Evolutionary conservation across 2,797 vertebrate species (phyloP).

Genomic region (Channa striata): DNA sequence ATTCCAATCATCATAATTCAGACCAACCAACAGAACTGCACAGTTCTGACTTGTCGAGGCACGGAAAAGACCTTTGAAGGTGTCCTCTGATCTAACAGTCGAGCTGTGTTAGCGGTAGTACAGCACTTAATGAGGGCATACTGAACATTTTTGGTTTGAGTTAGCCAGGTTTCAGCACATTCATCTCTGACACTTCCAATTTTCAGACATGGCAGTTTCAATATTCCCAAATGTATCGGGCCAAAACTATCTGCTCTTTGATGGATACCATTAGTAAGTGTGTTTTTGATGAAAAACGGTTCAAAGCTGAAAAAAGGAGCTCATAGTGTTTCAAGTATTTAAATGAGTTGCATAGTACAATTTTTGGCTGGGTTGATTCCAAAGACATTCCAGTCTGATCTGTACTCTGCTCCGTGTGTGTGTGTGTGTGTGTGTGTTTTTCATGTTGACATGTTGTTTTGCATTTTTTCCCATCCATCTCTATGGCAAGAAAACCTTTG

Average conservation of each 20-base stretch:
- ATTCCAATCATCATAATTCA: constrained; percentile 12
- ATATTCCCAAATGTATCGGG: no score
- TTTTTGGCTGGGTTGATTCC: neutral
- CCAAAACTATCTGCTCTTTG: no score
- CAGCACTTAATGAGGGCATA: no score
- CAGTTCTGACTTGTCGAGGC: no score
- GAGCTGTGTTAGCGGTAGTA: no score
- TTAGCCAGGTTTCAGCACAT: no score
- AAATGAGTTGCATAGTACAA: constrained; percentile 24
- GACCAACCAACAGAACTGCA: constrained; percentile 4
- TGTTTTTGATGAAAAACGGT: neutral
- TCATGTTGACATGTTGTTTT: constrained; percentile 32
- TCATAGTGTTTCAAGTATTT: neutral
- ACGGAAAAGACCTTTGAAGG: no score
- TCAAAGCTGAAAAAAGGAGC: neutral
- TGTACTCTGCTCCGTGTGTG: neutral
- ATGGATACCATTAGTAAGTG: neutral
- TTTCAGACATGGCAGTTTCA: no score
- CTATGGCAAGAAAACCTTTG: neutral
- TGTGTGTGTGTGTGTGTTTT: no score
- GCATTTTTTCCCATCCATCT: constrained; percentile 19
- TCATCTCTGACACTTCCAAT: no score
- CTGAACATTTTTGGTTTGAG: no score
- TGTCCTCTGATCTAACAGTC: no score
- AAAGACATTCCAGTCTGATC: constrained; percentile 33